A percentile compares a stretch with the other conserved stretches of the same genome.
Evolutionary conservation across 2,113 vertebrate genomes (phyloP).

Genomic region (Sminthopsis crassicaudata): DNA sequence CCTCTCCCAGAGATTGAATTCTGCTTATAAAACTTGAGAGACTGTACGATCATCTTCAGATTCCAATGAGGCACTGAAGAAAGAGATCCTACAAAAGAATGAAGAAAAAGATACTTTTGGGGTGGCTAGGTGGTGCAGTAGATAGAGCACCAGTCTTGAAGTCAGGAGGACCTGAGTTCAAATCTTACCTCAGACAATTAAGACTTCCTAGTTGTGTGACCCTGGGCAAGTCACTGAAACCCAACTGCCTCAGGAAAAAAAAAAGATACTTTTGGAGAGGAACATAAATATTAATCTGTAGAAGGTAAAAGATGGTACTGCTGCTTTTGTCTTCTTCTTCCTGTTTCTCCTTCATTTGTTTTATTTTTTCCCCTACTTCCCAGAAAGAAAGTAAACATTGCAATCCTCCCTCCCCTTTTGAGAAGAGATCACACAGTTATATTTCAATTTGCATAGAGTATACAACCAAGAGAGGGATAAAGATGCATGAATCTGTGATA

Average conservation of each 20-base stretch:
- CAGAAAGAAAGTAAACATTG: neutral
- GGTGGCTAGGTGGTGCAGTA: no score
- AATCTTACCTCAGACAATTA: no score
- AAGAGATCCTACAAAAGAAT: neutral
- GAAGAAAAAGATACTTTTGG: neutral
- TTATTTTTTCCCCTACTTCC: neutral
- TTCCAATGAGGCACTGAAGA: neutral
- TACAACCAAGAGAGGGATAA: slow-evolving; percentile 60
- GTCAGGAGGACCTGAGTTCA: no score
- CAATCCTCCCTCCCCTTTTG: neutral
- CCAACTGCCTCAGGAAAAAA: no score
- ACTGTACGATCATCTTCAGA: neutral
- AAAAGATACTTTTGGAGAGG: neutral
- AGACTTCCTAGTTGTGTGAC: no score
- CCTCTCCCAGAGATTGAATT: neutral
- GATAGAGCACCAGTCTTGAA: no score
- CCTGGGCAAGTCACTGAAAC: no score
- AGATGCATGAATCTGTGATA: slow-evolving; percentile 72
- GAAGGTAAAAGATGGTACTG: neutral
- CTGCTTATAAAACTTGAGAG: neutral
- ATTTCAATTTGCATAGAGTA: slow-evolving; percentile 62
- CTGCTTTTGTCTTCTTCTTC: neutral
- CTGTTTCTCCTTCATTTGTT: neutral
- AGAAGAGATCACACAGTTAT: neutral
- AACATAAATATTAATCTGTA: neutral